Percentiles rank a stretch among this genome's conserved stretches.
These are phyloP conservation scores for Phasianus colchicus DNA, from an alignment of 2,113 vertebrate genomes.

Conservation along the genomic window DNA sequence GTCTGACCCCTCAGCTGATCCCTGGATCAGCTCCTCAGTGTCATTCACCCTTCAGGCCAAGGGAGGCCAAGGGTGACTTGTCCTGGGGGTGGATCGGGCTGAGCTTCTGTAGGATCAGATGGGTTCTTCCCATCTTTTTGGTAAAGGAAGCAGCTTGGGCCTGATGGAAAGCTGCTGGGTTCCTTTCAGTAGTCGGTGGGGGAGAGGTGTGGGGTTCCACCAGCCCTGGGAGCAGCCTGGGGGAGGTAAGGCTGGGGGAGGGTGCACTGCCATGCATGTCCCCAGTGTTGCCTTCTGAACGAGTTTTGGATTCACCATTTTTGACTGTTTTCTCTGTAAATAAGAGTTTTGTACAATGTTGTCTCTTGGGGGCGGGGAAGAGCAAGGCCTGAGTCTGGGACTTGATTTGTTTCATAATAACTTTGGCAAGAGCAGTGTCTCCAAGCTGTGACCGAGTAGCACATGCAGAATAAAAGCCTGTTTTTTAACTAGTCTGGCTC, in stretches of 20 bases:
- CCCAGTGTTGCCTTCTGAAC: not conserved
- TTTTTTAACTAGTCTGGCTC: slow-evolving; percentile 42
- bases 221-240: not conserved
- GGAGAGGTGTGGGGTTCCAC: not conserved
- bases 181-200: not conserved
- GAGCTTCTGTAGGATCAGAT: not conserved
- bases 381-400: slow-evolving; percentile 35
- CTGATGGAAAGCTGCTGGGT: not conserved
- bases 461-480: slow-evolving; percentile 74
- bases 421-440: slow-evolving; percentile 50
- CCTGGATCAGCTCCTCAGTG: not conserved
- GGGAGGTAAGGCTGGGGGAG: not conserved
- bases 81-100: not conserved
- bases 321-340: slow-evolving; percentile 81
- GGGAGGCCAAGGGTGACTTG: not conserved
- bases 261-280: not conserved
- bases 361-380: slow-evolving; percentile 57
- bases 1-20: not conserved
- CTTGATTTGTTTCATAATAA: slow-evolving; percentile 62
- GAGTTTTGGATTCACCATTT: slow-evolving; percentile 39
- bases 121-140: not conserved
- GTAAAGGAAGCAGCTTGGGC: not conserved
- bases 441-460: slow-evolving; percentile 53
- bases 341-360: slow-evolving; percentile 83
- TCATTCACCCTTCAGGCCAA: not conserved